Base-by-base conservation (phyloP, 2,888 invertebrate genomes). In the Coenonympha glycerion region DNA sequence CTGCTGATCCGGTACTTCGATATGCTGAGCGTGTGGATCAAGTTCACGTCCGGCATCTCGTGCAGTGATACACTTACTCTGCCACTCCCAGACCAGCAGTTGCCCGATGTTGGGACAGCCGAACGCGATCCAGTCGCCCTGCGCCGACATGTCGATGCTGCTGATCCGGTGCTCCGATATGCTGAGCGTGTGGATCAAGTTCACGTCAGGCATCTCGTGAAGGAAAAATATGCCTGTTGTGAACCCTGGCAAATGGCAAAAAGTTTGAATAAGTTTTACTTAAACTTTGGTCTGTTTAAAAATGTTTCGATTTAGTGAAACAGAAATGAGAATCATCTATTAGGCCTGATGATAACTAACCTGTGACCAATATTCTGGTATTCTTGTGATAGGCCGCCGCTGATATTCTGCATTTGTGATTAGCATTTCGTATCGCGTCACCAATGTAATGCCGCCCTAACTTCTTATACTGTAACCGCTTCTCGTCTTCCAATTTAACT, bases 61-160 rank as follows among this genome's bases (percentile, higher is more conserved):
- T 98, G 95, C 0, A 99, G 88, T n/a, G n/a, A n/a, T n/a, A 24
- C 15, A 55, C 81, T 85, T 68, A 90, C 98, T 98, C 85, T 98
- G 97, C 99, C 99, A 99, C 83, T 99, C 99, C 98, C 99, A 99
- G 1, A 99, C 99, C 15, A 99, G 80, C 41, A 99, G 84, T 72
- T 99, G 98, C 0, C 98, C 98, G n/a, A 94, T 88, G 45, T 91
- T 90, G 0, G 93, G 90, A 64, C 97, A 96, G 0, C 95, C 99
- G 31, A 99, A 82, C 0, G 96, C 98, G 58, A 99, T 92, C 99
- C 99, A 99, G 71, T 99, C 98, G 0, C 98, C 99, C 0, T 92
- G 92, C 3, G 87, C 73, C 66, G 98, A 99, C 59, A 99, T 89
- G 0, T 92, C 87, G 0, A 98, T 90, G 0, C 96, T 90, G 24